Base-by-base conservation (phyloP, 2,113 vertebrate genomes). In the Athene cunicularia region DNA sequence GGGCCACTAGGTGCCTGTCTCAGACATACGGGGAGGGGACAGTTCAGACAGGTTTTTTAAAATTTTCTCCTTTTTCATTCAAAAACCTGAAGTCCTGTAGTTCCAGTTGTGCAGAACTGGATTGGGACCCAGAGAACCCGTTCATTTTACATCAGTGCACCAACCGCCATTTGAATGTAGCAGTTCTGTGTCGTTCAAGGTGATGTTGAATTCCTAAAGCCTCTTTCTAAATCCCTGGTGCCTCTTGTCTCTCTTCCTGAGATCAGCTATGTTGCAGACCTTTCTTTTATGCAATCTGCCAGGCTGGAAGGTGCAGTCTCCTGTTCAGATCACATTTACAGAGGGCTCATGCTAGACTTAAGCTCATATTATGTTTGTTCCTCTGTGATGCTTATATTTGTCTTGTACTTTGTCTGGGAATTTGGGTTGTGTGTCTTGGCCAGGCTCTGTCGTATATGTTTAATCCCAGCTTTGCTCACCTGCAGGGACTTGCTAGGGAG, bases 401-500 rank as follows among this genome's bases (percentile, higher is more conserved):
- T 90, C 62, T 89, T 95, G 62, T 86, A 60, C 52, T 96, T 94
- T 90, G 93, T 88, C 92, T 89, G 93, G 85, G 89, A 96, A 96
- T 95, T 96, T 3, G 8, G 72, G 60, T 80, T 96, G 91, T 95
- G 81, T 95, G 43, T 91, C 82, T 97, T 97, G 93, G 97, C 91
- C 43, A 24, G 58, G 39, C 63, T 93, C 53, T 71, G 90, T 89
- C 18, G 0, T 94, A 53, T 83, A 92, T 66, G 84, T 93, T 93
- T 96, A 95, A 95, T 97, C 71, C 64, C 33, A 89, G 86, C 37
- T 95, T 90, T 92, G 62, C 90, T 90, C 45, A 92, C 83, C 88
- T 86, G 75, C 59, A 60, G 86, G 73, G 88, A 80, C 93, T 93
- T 95, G 81, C 75, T 87, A 56, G 63, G 80, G 79, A 97, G 72